phyloP scores from a whole-genome alignment of 2,797 vertebrate genomes.

The Pitangus sulphuratus region DNA sequence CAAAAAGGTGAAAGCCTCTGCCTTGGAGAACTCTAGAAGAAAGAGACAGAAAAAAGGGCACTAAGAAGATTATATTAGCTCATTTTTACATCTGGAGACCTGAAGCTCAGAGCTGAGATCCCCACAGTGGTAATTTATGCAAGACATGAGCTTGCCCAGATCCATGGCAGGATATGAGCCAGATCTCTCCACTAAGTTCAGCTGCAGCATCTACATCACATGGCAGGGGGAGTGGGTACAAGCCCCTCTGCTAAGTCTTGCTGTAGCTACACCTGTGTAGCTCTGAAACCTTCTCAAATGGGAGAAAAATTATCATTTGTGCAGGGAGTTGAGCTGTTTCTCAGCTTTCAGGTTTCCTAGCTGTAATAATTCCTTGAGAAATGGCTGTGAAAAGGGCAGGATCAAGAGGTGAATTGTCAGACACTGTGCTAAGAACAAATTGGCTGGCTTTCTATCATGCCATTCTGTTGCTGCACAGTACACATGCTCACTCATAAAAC shows the following conservation, averaged over 20 bases:
- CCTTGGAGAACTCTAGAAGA: not conserved
- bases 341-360: not conserved
- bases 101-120: not conserved
- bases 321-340: not conserved
- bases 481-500: not conserved
- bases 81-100: not conserved
- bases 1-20: not conserved
- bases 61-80: not conserved
- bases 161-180: accelerated
- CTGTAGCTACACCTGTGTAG: not conserved
- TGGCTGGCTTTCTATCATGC: not conserved
- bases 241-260: not conserved
- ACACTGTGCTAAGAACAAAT: not conserved
- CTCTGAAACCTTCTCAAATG: not conserved
- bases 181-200: not conserved
- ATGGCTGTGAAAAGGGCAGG: not conserved
- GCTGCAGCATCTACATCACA: not conserved
- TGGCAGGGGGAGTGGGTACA: accelerated
- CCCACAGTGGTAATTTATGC: not conserved
- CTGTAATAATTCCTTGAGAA: not conserved
- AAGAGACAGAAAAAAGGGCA: not conserved
- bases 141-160: not conserved
- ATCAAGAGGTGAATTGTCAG: not conserved
- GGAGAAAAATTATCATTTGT: not conserved
- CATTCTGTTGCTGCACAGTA: not conserved